Conservation (phyloP, 2,888 invertebrate genomes). For the Balanococcus diminutus region DNA sequence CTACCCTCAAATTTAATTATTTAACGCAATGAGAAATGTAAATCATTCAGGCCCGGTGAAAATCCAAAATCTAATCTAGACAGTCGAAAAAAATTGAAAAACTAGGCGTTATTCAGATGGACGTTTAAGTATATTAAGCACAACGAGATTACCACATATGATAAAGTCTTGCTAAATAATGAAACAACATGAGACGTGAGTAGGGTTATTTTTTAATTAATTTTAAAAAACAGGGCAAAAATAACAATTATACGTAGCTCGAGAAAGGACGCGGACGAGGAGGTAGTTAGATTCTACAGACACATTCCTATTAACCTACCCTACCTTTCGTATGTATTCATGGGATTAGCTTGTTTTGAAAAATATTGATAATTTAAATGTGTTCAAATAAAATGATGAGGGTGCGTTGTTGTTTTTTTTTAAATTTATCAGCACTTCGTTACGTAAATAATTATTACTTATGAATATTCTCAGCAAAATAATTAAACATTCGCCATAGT, state of each 20-base stretch:
- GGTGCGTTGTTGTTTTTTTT: neutral
- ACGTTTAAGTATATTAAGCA: neutral
- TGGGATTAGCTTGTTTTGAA: neutral
- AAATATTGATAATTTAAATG: neutral
- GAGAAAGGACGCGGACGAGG: neutral
- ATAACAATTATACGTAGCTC: neutral
- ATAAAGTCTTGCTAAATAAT: neutral
- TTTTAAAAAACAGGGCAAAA: neutral
- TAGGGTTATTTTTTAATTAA: neutral
- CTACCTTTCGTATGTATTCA: neutral
- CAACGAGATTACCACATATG: neutral
- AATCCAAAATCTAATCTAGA: too few species aligned
- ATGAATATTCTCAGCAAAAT: neutral
- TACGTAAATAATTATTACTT: neutral
- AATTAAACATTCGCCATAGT: neutral
- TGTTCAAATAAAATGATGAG: neutral
- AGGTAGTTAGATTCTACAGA: neutral
- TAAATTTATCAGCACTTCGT: neutral
- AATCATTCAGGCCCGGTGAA: too few species aligned
- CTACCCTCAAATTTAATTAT: too few species aligned
- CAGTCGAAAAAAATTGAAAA: too few species aligned
- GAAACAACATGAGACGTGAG: neutral
- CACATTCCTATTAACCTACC: neutral
- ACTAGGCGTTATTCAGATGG: neutral
- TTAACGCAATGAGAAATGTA: too few species aligned